Evolutionary conservation across 1,140 invertebrate genomes (phyloP), one percentile per base, ranked within the genome.

Genomic region (Pogonus chalceus): DNA sequence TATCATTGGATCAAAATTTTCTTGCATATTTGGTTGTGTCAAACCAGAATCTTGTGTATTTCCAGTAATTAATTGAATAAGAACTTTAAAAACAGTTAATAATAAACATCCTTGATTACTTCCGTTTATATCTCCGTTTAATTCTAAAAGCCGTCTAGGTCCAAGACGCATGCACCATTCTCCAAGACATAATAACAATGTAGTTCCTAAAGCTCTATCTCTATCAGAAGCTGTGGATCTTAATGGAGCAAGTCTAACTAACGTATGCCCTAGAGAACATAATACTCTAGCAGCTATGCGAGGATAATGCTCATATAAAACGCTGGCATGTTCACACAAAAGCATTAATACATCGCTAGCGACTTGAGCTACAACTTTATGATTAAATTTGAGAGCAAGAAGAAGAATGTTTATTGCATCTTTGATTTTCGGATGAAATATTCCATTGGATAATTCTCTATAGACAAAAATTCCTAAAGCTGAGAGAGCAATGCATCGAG

Each of bases 131-230:
- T 52, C 49, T 0, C 60, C 65, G 56, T 67, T 72, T 49, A 70
- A 60, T 46, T 68, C 65, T 35, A 76, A 58, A 51, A 79, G 61
- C 51, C 72, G 65, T 46, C 58, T 65, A 21, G 76, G 74, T 47
- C 74, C 77, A 58, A 90, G 73, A 58, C 77, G 76, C 81, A 96
- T 91, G 52, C 92, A 94, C 85, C 92, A 96, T 74, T 97, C 92
- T 0, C 90, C 89, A 24, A 97, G 72, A 67, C 90, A 93, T 53
- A 96, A 83, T 60, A 96, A 79, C 62, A 96, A 78, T 0, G 89
- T 87, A 18, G 91, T 85, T 0, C 90, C 79, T 23, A 95, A 74
- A 58, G 82, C 76, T 74, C 18, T 48, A 69, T 75, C 57, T 72
- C 72, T 26, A 68, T 63, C 20, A 73, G 72, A 49, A 76, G 74